Conservation (phyloP, 2,113 vertebrate genomes). For the Marmota flaviventris region DNA sequence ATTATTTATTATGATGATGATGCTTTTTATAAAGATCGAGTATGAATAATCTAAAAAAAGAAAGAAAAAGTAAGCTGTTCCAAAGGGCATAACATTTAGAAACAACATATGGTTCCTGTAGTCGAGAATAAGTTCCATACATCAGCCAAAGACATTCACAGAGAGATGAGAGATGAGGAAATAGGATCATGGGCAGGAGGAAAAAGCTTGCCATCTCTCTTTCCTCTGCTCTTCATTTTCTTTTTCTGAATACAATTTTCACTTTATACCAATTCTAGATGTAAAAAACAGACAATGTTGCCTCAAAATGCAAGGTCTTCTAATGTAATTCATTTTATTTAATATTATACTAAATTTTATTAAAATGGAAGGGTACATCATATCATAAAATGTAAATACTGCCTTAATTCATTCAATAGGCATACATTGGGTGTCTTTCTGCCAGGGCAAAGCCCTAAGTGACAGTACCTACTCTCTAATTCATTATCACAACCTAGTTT, state of each 20-base stretch:
- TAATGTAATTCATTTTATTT: slow-evolving; percentile 39
- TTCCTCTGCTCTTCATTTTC: slow-evolving; percentile 31
- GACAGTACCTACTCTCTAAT: not conserved
- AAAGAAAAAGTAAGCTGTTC: slow-evolving; percentile 65
- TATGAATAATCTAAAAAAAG: slow-evolving; percentile 51
- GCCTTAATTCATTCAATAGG: not conserved
- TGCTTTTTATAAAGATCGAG: slow-evolving; percentile 71
- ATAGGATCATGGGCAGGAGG: slow-evolving; percentile 45
- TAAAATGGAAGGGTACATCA: not conserved
- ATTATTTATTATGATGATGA: slow-evolving; percentile 66
- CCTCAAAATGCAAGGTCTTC: not conserved
- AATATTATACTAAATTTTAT: slow-evolving; percentile 35
- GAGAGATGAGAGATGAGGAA: slow-evolving; percentile 63
- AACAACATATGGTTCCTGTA: slow-evolving; percentile 79
- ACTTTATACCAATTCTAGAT: slow-evolving; percentile 51
- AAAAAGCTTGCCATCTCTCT: slow-evolving; percentile 31
- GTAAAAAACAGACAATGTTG: slow-evolving; percentile 48
- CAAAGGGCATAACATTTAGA: slow-evolving; percentile 79
- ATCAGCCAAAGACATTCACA: slow-evolving; percentile 73
- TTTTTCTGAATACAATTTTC: slow-evolving; percentile 50
- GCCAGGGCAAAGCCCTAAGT: not conserved
- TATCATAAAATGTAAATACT: not conserved
- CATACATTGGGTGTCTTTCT: not conserved
- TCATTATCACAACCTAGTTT: not conserved
- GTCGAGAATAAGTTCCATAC: slow-evolving; percentile 74